phyloP scores from a whole-genome alignment of 2,888 invertebrate genomes.

The Chaitophorus viminalis region DNA sequence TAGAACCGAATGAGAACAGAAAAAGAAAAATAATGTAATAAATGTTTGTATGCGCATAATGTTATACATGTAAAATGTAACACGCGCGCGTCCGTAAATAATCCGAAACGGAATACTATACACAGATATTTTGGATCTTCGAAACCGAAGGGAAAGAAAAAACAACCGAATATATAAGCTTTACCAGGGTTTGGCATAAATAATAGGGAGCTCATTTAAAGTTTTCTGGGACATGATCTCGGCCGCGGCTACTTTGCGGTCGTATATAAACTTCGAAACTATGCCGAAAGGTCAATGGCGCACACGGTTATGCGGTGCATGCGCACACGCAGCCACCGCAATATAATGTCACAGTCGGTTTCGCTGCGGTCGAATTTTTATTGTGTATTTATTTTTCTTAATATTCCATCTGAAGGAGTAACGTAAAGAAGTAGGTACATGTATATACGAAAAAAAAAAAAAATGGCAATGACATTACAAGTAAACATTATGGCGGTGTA shows the following conservation, averaged over 20 bases:
- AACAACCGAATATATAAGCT: not conserved
- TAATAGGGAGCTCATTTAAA: conserved; percentile 19
- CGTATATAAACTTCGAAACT: conserved; percentile 19
- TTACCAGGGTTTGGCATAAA: not conserved
- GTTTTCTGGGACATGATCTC: conserved; percentile 12
- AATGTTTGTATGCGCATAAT: too few relatives aligned
- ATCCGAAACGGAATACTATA: not conserved
- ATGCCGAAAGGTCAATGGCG: not conserved
- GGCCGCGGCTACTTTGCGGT: conserved; percentile 14
- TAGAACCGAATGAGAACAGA: not conserved
- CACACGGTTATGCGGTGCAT: not conserved
- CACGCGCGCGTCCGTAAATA: not conserved
- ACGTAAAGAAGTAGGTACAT: too few relatives aligned
- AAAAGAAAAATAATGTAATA: not conserved
- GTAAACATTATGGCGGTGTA: not conserved
- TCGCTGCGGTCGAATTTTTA: too few relatives aligned
- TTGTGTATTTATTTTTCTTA: too few relatives aligned
- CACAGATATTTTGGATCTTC: not conserved
- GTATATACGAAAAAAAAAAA: too few relatives aligned
- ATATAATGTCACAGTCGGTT: too few relatives aligned
- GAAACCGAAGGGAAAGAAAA: not conserved
- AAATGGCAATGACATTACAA: too few relatives aligned
- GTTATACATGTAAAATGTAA: not conserved
- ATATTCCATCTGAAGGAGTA: too few relatives aligned
- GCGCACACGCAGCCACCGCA: too few relatives aligned